Conservation (phyloP, 2,888 invertebrate genomes). For the Synergus umbraculus region DNA sequence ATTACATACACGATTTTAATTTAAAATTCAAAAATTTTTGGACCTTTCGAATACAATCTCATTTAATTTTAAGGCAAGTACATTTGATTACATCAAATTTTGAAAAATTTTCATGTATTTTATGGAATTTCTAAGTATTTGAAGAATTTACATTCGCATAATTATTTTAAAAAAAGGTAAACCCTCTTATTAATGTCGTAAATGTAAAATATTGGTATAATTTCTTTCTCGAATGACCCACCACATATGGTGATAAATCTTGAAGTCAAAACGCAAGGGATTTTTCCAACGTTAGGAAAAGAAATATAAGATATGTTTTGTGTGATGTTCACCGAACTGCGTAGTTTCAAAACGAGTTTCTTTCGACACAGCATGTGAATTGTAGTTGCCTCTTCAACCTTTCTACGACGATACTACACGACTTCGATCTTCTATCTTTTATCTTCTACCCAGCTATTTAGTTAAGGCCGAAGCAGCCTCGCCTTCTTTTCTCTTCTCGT, state of each 20-base stretch:
- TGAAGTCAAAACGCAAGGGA: not conserved
- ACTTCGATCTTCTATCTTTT: not conserved
- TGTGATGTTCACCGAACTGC: conserved; percentile 7
- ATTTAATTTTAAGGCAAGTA: too few relatives aligned
- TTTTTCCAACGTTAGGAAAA: not conserved
- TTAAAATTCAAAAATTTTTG: too few relatives aligned
- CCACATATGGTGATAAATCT: not conserved
- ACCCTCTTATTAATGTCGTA: too few relatives aligned
- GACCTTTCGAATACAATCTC: too few relatives aligned
- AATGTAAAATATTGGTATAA: not conserved
- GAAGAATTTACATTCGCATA: too few relatives aligned
- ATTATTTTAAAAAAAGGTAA: too few relatives aligned
- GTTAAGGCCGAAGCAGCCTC: too few relatives aligned
- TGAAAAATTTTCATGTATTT: too few relatives aligned
- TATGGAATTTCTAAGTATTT: too few relatives aligned
- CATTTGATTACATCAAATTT: too few relatives aligned
- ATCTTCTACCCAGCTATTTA: not conserved
- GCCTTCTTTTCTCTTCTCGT: too few relatives aligned
- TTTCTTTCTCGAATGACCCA: not conserved
- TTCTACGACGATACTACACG: not conserved
- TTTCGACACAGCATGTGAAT: not conserved
- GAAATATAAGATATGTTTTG: not conserved
- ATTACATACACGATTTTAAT: too few relatives aligned
- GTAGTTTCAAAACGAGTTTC: conserved; percentile 2
- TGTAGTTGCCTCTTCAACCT: not conserved